A percentile compares a stretch with the other conserved stretches of the same genome.
Evolutionary conservation across 2,888 invertebrate species (phyloP).

Genomic region (Nomada lathburiana): DNA sequence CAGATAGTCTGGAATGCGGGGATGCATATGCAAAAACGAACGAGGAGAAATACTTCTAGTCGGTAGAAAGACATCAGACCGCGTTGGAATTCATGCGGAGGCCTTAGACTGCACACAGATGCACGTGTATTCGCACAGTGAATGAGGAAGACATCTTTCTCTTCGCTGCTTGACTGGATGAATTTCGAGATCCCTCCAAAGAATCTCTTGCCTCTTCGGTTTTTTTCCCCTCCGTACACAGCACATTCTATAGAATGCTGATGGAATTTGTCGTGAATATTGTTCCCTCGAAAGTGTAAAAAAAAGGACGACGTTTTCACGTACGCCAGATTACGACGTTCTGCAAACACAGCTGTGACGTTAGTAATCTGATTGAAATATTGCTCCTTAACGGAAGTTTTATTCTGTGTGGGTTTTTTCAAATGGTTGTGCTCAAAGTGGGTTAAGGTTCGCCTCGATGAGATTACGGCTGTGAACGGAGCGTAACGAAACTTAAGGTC

Average conservation of each 20-base stretch:
- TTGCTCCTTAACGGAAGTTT: not conserved
- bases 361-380: not conserved
- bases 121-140: slow-evolving; percentile 27
- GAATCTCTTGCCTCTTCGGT: slow-evolving; percentile 22
- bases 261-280: slow-evolving; percentile 8
- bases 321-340: not conserved
- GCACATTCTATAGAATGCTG: slow-evolving; percentile 18
- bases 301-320: slow-evolving; percentile 8
- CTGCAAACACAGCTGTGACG: slow-evolving; percentile 9
- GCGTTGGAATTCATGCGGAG: slow-evolving; percentile 51
- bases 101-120: slow-evolving; percentile 24
- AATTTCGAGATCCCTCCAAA: slow-evolving; percentile 44
- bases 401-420: not conserved
- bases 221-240: not conserved
- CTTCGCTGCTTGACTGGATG: slow-evolving; percentile 26
- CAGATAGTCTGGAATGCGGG: slow-evolving; percentile 48
- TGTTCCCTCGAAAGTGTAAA: slow-evolving; percentile 20
- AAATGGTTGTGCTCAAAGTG: not conserved
- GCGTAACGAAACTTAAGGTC: not conserved
- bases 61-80: slow-evolving; percentile 43
- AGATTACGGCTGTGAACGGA: not conserved
- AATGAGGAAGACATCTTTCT: slow-evolving; percentile 54
- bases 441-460: not conserved
- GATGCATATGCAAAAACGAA: slow-evolving; percentile 51
- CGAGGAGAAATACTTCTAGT: slow-evolving; percentile 57